Evolutionary conservation across 2,888 invertebrate species (phyloP), one percentile per base, ranked within the genome.

Genomic region (Athripsodes cinereus): DNA sequence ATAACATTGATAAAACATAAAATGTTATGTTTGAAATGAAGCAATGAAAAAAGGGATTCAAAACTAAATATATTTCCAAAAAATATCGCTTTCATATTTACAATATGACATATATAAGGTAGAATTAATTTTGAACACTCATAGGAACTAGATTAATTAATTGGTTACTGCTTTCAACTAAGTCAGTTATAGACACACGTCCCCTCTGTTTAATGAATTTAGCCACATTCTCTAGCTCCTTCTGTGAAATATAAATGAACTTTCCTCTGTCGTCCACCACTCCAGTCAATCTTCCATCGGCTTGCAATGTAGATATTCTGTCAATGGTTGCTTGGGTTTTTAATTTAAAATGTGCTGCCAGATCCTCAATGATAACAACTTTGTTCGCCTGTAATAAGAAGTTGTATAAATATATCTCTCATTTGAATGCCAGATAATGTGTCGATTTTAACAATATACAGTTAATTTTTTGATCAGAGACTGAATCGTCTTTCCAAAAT

Each of bases 201-300:
- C 99, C 99, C 52, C 96, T 83, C 70, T 97, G 96, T 67, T 83
- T 88, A 18, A 99, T 93, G 71, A 97, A 99, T 70, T 94, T 96
- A 0, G 96, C 96, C 1, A 99, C 95, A 59, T 90, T 88, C 67
- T 89, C 84, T 62, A 98, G 80, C 74, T 99, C 99, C 47, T 88
- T 86, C 66, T 86, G 84, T 0, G 96, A 94, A 54, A 99, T 91
- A 73, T 94, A 99, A 69, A 99, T 98, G 71, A 99, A 99, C 75
- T 99, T 99, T 18, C 99, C 99, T 62, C 99, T 81, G 72, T 99
- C 99, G 70, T 99, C 99, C 65, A 99, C 92, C 1, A 99, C 98
- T 0, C 99, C 94, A 1, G 95, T 93, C n/a, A 99, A 77, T 55
- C 83, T 83, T 11, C 90, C 93, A 61, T 89, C 86, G 0, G 84